phyloP scores from a whole-genome alignment of 2,113 vertebrate species.

The Zapus hudsonius region DNA sequence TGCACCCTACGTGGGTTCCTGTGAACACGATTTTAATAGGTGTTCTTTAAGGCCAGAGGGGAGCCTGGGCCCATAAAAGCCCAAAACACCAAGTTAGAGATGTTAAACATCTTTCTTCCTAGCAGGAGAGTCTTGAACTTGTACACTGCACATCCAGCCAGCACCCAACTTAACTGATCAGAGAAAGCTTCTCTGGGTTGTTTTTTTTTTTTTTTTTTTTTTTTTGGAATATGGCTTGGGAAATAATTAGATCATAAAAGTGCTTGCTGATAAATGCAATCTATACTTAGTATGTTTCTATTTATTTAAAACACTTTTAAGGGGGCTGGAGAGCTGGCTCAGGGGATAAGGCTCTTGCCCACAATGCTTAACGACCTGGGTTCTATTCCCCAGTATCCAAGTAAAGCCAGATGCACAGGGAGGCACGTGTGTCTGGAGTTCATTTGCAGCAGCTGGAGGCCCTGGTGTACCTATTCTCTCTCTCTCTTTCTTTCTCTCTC shows the following conservation, averaged over 20 bases:
- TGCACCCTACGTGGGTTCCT: background rate
- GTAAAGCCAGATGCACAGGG: no score
- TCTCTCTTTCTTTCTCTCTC: no score
- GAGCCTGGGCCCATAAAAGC: background rate
- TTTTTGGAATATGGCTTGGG: background rate
- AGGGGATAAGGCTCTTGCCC: no score
- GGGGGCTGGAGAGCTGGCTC: no score
- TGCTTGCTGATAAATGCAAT: background rate
- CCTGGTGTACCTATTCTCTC: no score
- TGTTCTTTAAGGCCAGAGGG: background rate
- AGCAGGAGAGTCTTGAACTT: background rate
- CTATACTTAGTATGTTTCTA: background rate
- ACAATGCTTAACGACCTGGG: no score
- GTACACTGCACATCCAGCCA: background rate
- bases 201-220: background rate
- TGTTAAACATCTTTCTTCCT: background rate
- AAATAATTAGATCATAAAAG: background rate
- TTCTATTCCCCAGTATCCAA: no score
- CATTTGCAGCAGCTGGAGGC: no score
- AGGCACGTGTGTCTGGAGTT: no score
- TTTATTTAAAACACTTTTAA: background rate
- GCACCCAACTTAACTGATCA: background rate
- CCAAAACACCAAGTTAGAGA: constrained; percentile 1
- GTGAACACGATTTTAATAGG: constrained; percentile 9
- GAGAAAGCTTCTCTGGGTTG: constrained; percentile 12